These are phyloP conservation scores for Eulemur mongoz DNA, from an alignment of 2,797 vertebrate genomes.

Conservation along the genomic window DNA sequence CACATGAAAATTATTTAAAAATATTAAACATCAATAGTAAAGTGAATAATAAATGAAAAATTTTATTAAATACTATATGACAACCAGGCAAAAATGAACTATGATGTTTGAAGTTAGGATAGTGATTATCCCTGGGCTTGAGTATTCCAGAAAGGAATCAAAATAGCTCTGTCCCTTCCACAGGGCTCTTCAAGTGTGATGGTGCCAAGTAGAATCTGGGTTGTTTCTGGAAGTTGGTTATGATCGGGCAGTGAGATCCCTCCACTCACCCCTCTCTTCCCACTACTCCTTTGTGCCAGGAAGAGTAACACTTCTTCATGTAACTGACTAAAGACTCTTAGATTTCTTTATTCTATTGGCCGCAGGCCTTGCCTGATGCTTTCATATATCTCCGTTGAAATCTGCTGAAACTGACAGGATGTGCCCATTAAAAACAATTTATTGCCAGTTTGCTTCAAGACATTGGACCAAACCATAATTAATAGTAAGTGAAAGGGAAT, in stretches of 20 bases:
- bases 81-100: neutral
- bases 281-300: neutral
- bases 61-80: neutral
- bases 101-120: neutral
- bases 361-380: neutral
- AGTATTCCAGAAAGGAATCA: neutral
- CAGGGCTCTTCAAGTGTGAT: neutral
- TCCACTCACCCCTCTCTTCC: neutral
- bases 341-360: neutral
- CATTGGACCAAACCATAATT: slow-evolving; percentile 15
- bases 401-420: slow-evolving; percentile 39
- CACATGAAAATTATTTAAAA: slow-evolving; percentile 39
- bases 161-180: neutral
- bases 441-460: slow-evolving; percentile 30
- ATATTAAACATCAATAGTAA: slow-evolving; percentile 42
- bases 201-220: fast-evolving
- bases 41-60: neutral
- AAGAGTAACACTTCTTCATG: neutral
- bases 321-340: neutral
- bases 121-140: neutral
- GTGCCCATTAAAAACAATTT: slow-evolving; percentile 11
- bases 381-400: slow-evolving; percentile 37
- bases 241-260: neutral
- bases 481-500: slow-evolving; percentile 50
- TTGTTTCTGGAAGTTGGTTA: neutral